phyloP scores from a whole-genome alignment of 2,113 vertebrate species.

The Tyrannus savana region DNA sequence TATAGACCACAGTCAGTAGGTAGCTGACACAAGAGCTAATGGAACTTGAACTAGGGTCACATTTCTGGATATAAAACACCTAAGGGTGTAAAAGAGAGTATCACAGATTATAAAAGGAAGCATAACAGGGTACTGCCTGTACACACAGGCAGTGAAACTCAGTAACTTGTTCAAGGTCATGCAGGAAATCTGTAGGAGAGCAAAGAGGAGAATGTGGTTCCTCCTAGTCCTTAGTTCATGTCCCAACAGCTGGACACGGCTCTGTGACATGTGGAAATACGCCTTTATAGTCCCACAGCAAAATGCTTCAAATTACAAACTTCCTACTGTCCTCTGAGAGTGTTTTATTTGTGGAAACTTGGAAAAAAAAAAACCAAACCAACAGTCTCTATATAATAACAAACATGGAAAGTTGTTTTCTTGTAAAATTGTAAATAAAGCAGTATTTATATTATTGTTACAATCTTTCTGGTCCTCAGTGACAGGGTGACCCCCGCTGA shows the following conservation, averaged over 20 bases:
- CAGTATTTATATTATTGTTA: conserved; percentile 6
- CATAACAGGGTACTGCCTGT: not conserved
- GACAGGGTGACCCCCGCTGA: not conserved
- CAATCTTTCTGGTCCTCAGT: not conserved
- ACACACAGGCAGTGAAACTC: not conserved
- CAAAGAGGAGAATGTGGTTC: conserved; percentile 5
- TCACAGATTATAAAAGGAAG: not conserved
- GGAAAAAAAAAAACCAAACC: not conserved
- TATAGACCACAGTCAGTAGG: accelerated
- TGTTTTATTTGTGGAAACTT: not conserved
- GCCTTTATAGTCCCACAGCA: conserved; percentile 11
- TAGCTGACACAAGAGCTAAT: not conserved
- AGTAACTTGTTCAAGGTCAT: not conserved
- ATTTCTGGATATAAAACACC: not conserved
- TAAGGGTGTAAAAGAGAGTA: not conserved
- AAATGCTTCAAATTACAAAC: conserved; percentile 38
- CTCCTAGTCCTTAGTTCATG: not conserved
- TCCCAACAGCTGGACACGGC: not conserved
- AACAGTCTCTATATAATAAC: not conserved
- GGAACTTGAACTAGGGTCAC: not conserved
- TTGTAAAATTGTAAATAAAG: conserved; percentile 45
- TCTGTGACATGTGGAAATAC: not conserved
- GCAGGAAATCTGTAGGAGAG: not conserved
- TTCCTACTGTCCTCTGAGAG: not conserved
- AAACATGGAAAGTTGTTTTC: conserved; percentile 8